These are phyloP conservation scores for Hydriomena furcata DNA, from an alignment of 2,888 invertebrate species.

Conservation along the genomic window DNA sequence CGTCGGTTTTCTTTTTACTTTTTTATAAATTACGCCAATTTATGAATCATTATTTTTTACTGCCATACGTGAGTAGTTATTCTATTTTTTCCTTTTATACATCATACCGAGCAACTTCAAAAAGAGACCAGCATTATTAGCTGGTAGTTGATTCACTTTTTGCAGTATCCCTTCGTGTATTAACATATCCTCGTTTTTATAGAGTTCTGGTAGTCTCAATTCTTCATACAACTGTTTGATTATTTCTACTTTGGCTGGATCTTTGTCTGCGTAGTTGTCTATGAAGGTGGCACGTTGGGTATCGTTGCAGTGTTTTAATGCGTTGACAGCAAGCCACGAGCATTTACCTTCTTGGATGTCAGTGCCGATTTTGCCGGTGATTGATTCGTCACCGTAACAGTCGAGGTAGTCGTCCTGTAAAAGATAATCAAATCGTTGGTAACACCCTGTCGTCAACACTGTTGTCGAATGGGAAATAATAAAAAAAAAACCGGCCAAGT, in stretches of 20 bases:
- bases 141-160: slow-evolving; percentile 88
- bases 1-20: too few species aligned
- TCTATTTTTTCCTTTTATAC: slow-evolving; percentile 77
- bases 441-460: too few species aligned
- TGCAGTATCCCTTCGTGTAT: slow-evolving; percentile 87
- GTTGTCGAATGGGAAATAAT: too few species aligned
- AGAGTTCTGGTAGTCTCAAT: slow-evolving; percentile 86
- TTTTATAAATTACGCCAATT: too few species aligned
- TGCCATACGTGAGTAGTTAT: too few species aligned
- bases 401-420: slow-evolving; percentile 92
- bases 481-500: too few species aligned
- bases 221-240: slow-evolving; percentile 78
- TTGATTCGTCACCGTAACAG: slow-evolving; percentile 88
- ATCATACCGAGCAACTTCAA: slow-evolving; percentile 89
- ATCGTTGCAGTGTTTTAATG: slow-evolving; percentile 87
- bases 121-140: slow-evolving; percentile 85
- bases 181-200: slow-evolving; percentile 88
- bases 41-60: too few species aligned
- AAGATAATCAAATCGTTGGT: too few species aligned
- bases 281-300: slow-evolving; percentile 86
- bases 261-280: slow-evolving; percentile 88
- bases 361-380: slow-evolving; percentile 52
- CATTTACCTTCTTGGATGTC: slow-evolving; percentile 91
- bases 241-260: slow-evolving; percentile 83
- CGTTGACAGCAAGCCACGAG: slow-evolving; percentile 91